phyloP scores from a whole-genome alignment of 2,797 vertebrate species.

The Setipinna tenuifilis region DNA sequence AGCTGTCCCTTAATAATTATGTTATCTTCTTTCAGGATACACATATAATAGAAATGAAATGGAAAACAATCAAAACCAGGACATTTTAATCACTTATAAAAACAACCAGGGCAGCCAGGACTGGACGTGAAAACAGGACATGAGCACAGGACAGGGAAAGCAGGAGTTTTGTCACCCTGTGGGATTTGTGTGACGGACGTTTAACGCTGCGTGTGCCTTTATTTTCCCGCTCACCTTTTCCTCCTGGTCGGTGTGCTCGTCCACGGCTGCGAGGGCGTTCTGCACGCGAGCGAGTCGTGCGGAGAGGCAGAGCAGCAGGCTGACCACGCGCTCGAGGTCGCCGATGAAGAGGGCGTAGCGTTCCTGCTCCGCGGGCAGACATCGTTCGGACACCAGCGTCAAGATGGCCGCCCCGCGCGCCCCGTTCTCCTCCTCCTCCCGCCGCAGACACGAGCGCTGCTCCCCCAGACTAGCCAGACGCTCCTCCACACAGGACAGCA shows the following conservation, averaged over 20 bases:
- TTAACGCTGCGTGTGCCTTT: neutral
- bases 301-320: constrained; percentile 89
- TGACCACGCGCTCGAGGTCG: constrained; percentile 94
- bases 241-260: constrained; percentile 78
- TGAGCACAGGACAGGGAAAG: too few species aligned
- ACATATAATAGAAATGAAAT: too few species aligned
- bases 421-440: constrained; percentile 68
- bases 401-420: constrained; percentile 68
- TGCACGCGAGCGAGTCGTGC: constrained; percentile 88
- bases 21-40: too few species aligned
- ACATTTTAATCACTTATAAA: too few species aligned
- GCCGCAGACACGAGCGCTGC: constrained; percentile 66
- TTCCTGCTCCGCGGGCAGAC: constrained; percentile 82
- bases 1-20: too few species aligned
- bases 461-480: constrained; percentile 72
- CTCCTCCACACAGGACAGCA: constrained; percentile 72
- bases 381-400: constrained; percentile 68
- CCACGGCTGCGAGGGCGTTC: constrained; percentile 81
- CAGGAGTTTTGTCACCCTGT: too few species aligned
- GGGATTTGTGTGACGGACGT: neutral
- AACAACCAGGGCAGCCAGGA: too few species aligned
- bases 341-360: constrained; percentile 87
- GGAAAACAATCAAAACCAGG: too few species aligned
- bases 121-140: too few species aligned
- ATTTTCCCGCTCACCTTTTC: constrained; percentile 83